These are phyloP conservation scores for Vollenhovia emeryi DNA, from an alignment of 1,140 invertebrate genomes.

Conservation along the genomic window DNA sequence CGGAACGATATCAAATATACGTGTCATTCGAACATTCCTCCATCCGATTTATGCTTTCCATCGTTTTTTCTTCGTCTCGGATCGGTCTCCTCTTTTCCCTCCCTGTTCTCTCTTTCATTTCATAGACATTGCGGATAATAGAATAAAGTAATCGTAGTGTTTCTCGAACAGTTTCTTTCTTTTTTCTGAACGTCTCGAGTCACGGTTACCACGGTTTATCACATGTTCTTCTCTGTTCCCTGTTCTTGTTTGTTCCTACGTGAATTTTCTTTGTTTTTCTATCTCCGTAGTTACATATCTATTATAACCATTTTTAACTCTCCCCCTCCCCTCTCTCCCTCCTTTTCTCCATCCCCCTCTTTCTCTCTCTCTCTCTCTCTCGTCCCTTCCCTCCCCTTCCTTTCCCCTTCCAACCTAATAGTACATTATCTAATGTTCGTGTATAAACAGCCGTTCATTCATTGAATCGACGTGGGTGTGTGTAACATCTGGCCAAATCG, in stretches of 20 bases:
- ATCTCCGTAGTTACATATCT: background rate
- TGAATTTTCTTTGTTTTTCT: background rate
- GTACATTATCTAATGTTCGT: conserved; percentile 63
- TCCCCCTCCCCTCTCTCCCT: background rate
- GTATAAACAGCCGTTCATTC: conserved; percentile 76
- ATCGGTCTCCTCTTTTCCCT: too few species aligned
- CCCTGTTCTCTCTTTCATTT: background rate
- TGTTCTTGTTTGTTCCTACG: background rate
- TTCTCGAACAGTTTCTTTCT: background rate
- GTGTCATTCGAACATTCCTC: too few species aligned
- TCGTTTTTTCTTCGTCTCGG: background rate
- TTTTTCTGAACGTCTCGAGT: background rate
- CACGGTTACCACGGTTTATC: background rate
- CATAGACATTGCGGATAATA: background rate
- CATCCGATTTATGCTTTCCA: background rate
- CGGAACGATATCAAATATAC: too few species aligned
- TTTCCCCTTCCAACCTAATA: background rate
- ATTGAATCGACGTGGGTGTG: conserved; percentile 77
- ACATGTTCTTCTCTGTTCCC: background rate
- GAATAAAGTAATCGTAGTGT: background rate
- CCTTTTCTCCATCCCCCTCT: too few species aligned
- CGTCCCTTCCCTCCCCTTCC: background rate
- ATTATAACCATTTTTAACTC: too few species aligned
- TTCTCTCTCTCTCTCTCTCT: background rate
- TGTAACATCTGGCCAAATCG: conserved; percentile 70